Conservation (phyloP, 2,888 invertebrate species). For the Phaedon cochleariae region DNA sequence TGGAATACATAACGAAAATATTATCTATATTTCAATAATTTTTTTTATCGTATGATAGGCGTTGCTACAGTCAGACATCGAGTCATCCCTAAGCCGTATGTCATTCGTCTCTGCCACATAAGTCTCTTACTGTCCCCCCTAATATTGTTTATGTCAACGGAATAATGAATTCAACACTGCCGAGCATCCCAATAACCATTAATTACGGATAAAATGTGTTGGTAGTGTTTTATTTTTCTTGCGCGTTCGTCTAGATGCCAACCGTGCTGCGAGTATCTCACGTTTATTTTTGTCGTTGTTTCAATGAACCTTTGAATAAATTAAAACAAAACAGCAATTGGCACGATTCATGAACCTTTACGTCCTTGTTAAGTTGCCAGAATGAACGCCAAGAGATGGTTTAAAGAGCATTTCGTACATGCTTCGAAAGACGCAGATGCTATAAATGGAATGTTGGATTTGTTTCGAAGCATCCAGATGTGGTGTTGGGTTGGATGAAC, state of each 20-base stretch:
- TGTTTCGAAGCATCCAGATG: neutral
- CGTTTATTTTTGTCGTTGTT: constrained; percentile 48
- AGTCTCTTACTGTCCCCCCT: neutral
- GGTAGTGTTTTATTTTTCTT: constrained; percentile 5
- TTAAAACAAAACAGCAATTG: constrained; percentile 56
- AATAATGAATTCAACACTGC: constrained; percentile 2
- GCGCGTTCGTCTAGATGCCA: constrained; percentile 17
- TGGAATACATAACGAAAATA: no score
- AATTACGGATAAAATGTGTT: neutral
- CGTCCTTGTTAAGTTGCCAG: constrained; percentile 48
- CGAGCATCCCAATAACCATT: neutral
- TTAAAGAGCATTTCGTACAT: constrained; percentile 49
- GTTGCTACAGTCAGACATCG: neutral
- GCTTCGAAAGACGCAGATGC: constrained; percentile 9
- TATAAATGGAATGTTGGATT: no score
- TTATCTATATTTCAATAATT: no score
- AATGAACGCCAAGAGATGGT: constrained; percentile 44
- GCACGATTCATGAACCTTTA: constrained; percentile 54
- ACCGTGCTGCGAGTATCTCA: constrained; percentile 17
- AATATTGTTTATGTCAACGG: neutral
- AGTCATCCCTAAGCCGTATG: neutral
- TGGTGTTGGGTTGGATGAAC: neutral
- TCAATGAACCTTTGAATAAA: constrained; percentile 59
- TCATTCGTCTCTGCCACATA: neutral
- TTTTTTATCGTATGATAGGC: no score